These are phyloP conservation scores for Brachypalpus laphriformis DNA, from an alignment of 2,888 invertebrate species.

Conservation along the genomic window DNA sequence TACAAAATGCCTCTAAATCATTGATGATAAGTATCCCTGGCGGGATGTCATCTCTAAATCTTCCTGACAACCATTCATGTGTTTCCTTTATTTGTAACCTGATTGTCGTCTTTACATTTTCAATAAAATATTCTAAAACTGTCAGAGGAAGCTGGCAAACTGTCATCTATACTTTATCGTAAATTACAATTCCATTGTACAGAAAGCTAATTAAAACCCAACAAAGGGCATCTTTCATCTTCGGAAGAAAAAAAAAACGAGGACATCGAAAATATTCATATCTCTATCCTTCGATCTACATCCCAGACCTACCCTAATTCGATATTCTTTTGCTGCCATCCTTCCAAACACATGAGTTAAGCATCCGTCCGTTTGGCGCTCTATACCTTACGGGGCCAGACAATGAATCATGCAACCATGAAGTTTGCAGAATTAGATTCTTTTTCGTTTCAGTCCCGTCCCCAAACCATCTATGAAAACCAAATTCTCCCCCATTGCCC, in stretches of 20 bases:
- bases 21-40: not conserved
- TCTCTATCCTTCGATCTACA: not conserved
- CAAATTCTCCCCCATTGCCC: not conserved
- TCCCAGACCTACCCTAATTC: conserved; percentile 8
- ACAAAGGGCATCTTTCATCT: conserved; percentile 17
- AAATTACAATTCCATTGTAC: conserved; percentile 16
- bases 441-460: not conserved
- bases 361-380: not conserved
- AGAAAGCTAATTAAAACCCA: conserved; percentile 25
- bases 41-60: not conserved
- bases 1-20: not conserved
- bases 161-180: conserved; percentile 3
- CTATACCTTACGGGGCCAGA: conserved; percentile 6
- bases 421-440: conserved; percentile 1
- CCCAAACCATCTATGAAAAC: not conserved
- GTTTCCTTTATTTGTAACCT: not conserved
- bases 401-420: conserved; percentile 27
- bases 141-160: conserved; percentile 7
- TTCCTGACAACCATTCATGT: not conserved
- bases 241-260: not conserved
- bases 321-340: not conserved
- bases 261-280: not conserved
- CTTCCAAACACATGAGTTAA: not conserved
- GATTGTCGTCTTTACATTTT: not conserved
- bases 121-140: not conserved